Base-by-base conservation (phyloP, 2,888 invertebrate species). In the Oscheius myriophilus region DNA sequence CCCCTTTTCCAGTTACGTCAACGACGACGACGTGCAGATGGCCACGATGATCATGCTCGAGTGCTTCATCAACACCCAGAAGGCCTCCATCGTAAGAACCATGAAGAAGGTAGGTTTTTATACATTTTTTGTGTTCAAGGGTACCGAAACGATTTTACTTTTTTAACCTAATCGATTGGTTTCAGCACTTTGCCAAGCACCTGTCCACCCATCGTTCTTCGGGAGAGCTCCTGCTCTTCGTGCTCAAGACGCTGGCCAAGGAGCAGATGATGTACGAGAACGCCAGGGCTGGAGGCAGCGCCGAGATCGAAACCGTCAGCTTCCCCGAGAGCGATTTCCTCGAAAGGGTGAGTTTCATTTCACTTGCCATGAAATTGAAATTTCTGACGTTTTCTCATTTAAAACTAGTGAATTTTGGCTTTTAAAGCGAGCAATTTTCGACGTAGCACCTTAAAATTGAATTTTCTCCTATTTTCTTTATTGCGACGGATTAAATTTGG, bases 21-120 rank as follows among this genome's bases (percentile, higher is more conserved):
- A 87, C 69, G 97, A 98, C 84, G 93, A 93, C 71, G 98, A 99
- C 88, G 95, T 99, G 12, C 95, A 96, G 88, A 92, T 96, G 91
- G 96, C 98, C 41, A 95, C 97, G 73, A 90, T 95, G 67, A 94
- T 96, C 90, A 93, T 95, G 92, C 90, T 99, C 66, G 97, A 99
- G 88, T 95, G 95, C 87, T 99, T 99, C 89, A 94, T 99, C 65
- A 93, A 94, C 81, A 96, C 98, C 0, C 98, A 99, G 89, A 99
- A 98, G 88, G 96, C 94, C 90, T 94, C 94, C 85, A 93, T 98
- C 39, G 97, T 95, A 95, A 92, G 94, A 81, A 91, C 92, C 57
- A 99, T 99, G 95, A 91, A 92, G 89, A 92, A 75, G 71, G 73
- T 72, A 52, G 9, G 4, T 51, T 62, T 49, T 11, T 62, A n/a